These are phyloP conservation scores for Parnassius glacialis DNA, from an alignment of 2,888 invertebrate genomes.

Conservation along the genomic window DNA sequence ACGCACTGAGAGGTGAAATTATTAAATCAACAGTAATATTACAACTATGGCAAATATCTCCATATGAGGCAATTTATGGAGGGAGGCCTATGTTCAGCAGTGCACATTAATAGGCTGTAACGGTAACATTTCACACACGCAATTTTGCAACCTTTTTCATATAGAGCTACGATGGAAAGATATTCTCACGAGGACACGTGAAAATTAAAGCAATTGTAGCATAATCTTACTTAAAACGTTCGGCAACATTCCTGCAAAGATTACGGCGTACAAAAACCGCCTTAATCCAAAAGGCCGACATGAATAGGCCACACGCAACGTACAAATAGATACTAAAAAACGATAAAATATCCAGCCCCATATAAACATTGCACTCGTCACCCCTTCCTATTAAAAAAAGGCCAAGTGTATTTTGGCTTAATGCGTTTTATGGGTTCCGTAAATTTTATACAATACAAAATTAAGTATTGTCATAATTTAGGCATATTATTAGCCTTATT, in stretches of 20 bases:
- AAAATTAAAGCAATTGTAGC: conserved; percentile 32
- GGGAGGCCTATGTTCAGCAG: too few species aligned
- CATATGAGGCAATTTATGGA: too few species aligned
- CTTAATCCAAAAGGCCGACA: conserved; percentile 44
- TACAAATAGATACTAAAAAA: conserved; percentile 35
- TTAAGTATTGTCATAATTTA: too few species aligned
- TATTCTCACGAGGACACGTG: conserved; percentile 46
- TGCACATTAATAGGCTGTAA: conserved; percentile 6
- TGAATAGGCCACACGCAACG: conserved; percentile 56
- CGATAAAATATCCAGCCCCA: conserved; percentile 39
- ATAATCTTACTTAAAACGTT: conserved; percentile 29
- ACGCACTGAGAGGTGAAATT: too few species aligned
- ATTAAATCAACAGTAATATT: too few species aligned
- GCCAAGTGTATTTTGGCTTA: conserved; percentile 1
- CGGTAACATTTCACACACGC: conserved; percentile 8
- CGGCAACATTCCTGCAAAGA: conserved; percentile 45
- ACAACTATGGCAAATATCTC: too few species aligned
- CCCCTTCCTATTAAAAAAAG: conserved; percentile 51
- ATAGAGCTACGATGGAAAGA: background rate
- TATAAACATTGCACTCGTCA: conserved; percentile 47
- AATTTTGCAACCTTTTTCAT: conserved; percentile 20
- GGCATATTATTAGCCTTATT: too few species aligned
- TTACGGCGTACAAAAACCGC: conserved; percentile 40
- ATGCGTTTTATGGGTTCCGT: background rate
- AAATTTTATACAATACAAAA: background rate